Conservation (phyloP, 2,888 invertebrate genomes). For the Amphipoea lucens region DNA sequence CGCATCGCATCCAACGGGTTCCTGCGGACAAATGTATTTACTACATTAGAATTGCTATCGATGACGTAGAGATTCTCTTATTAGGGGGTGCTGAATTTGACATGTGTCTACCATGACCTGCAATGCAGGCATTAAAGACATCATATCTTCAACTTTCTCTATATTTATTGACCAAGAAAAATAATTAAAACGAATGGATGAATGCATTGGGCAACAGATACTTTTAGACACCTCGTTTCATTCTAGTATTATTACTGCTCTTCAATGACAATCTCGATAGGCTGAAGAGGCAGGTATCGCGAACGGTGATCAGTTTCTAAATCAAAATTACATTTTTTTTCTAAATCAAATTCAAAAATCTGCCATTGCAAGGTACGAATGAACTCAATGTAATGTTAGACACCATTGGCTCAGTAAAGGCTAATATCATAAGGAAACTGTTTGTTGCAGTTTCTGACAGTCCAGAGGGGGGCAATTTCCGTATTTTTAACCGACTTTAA, state of each 20-base stretch:
- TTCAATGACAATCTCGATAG: background rate
- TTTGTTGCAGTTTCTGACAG: background rate
- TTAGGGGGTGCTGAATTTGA: background rate
- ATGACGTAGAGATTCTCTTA: background rate
- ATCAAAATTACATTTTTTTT: too few species aligned
- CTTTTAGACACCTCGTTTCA: background rate
- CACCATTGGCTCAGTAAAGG: background rate
- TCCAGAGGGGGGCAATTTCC: background rate
- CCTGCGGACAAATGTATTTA: too few species aligned
- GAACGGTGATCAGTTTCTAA: background rate
- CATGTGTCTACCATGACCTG: background rate
- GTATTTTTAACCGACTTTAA: too few species aligned
- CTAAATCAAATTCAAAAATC: background rate
- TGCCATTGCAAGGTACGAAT: background rate
- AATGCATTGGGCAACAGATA: slow-evolving; percentile 14
- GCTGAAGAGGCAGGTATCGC: background rate
- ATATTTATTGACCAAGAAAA: slow-evolving; percentile 4
- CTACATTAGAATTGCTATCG: background rate
- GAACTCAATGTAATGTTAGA: background rate
- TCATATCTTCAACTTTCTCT: background rate
- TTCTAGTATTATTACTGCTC: slow-evolving; percentile 29
- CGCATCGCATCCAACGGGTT: too few species aligned
- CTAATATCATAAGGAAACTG: background rate
- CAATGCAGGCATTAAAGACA: background rate
- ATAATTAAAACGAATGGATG: background rate